These are phyloP conservation scores for Homalodisca vitripennis DNA, from an alignment of 1,140 invertebrate genomes.

Conservation along the genomic window DNA sequence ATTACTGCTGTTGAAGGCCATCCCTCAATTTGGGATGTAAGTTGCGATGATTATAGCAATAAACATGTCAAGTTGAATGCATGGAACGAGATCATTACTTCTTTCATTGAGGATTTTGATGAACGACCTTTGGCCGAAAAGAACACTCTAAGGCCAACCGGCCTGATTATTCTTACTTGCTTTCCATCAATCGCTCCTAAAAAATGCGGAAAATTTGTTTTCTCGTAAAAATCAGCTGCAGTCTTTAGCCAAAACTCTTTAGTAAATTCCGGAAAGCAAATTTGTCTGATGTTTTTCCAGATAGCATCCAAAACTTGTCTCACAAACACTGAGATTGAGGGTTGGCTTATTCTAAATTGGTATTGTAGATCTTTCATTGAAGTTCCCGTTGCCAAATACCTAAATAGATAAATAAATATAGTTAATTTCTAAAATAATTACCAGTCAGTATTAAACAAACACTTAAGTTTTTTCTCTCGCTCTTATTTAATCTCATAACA, in stretches of 20 bases:
- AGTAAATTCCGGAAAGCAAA: slow-evolving; percentile 21
- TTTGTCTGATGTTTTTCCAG: slow-evolving; percentile 35
- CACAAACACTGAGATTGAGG: slow-evolving; percentile 18
- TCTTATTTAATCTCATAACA: slow-evolving; percentile 9
- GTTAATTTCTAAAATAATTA: slow-evolving; percentile 28
- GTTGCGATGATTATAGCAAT: slow-evolving; percentile 11
- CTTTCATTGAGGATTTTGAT: slow-evolving; percentile 12
- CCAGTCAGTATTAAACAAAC: slow-evolving; percentile 40
- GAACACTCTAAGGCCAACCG: slow-evolving; percentile 6
- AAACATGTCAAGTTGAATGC: slow-evolving; percentile 1
- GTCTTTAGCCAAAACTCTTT: slow-evolving; percentile 39
- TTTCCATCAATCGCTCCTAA: slow-evolving; percentile 51
- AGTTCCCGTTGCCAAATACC: slow-evolving; percentile 20
- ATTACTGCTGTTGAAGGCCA: slow-evolving; percentile 10
- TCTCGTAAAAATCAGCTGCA: slow-evolving; percentile 19
- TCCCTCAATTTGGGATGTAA: neutral
- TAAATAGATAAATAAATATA: slow-evolving; percentile 21
- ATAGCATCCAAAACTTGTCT: slow-evolving; percentile 38
- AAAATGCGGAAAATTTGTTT: slow-evolving; percentile 50
- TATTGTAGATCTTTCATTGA: slow-evolving; percentile 33
- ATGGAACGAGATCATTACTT: neutral
- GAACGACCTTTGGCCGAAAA: slow-evolving; percentile 6
- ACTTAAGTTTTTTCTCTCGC: slow-evolving; percentile 8
- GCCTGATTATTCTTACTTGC: slow-evolving; percentile 37
- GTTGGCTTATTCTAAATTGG: slow-evolving; percentile 32